phyloP scores from a whole-genome alignment of 2,113 vertebrate species.

The Seriola aureovittata region DNA sequence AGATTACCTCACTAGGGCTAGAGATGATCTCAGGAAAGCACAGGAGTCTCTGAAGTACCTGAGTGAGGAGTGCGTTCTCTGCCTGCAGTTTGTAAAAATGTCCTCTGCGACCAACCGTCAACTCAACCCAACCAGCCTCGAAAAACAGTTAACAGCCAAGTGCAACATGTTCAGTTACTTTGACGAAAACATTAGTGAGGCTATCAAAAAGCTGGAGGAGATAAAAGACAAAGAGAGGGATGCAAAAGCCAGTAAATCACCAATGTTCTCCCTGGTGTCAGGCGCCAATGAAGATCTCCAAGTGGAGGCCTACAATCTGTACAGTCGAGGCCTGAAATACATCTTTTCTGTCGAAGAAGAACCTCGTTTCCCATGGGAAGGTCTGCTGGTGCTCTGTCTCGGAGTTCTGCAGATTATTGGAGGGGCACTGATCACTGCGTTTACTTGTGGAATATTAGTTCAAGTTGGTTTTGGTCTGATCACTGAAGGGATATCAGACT shows the following conservation, averaged over 20 bases:
- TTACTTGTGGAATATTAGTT: slow-evolving; percentile 21
- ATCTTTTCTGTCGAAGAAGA: slow-evolving; percentile 29
- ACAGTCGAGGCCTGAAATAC: neutral
- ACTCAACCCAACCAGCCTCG: too few species aligned
- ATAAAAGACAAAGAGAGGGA: neutral
- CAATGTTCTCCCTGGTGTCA: too few species aligned
- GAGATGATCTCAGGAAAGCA: slow-evolving; percentile 3
- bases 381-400: neutral
- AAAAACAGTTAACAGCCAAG: too few species aligned
- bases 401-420: slow-evolving; percentile 40
- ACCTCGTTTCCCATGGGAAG: slow-evolving; percentile 32
- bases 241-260: neutral
- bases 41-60: slow-evolving; percentile 19
- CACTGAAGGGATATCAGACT: slow-evolving; percentile 34
- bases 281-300: slow-evolving; percentile 21
- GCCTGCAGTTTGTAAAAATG: too few species aligned
- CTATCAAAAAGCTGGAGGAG: neutral
- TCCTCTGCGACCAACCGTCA: too few species aligned
- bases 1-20: neutral
- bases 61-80: neutral
- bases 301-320: slow-evolving; percentile 31
- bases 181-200: slow-evolving; percentile 14
- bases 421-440: slow-evolving; percentile 20
- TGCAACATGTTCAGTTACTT: neutral
- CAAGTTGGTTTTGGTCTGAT: slow-evolving; percentile 34